Evolutionary conservation across 2,797 vertebrate genomes (phyloP), one percentile per base, ranked within the genome.

Genomic region (Lagocephalus sceleratus): DNA sequence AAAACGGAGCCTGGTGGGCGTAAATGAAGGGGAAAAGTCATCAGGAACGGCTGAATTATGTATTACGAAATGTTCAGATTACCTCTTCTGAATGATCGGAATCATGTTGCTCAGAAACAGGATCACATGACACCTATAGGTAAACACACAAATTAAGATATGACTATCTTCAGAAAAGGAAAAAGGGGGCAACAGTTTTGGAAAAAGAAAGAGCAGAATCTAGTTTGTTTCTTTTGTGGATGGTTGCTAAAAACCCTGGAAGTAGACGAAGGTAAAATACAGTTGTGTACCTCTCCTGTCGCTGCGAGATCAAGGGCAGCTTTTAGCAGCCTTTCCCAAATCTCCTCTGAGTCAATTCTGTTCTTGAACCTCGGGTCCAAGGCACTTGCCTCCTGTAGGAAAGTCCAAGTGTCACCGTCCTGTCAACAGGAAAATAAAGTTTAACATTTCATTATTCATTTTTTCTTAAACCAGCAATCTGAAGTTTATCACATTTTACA

Each of bases 321-420:
- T 19, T 39, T 46, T 56, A 39, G n/a, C 40, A 63, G 20, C 39
- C 47, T 56, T 11, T 11, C 0, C 60, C 60, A 63, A 40, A 63
- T 63, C 60, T 63, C 60, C 1, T 63, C 53, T 1, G 53, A 51
- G 47, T 56, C 53, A 3, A 56, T 20, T 14, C 53, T 44, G 41
- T 39, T 63, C 53, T 63, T 63, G 41, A 56, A 63, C 53, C 52
- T 63, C 9, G 60, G 60, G 45, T 63, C 60, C 45, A 63, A 11
- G 1, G 47, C 53, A 2, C 53, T 63, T 5, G 52, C 25, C 52
- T 63, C 53, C 47, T 56, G 60, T 0, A 63, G 47, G 21, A 63
- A 63, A 39, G 6, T 46, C 52, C 60, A 63, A 15, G 60, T 56
- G 17, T 54, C 60, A 12, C 14, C 26, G 44, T 62, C 25, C 46